These are phyloP conservation scores for Tinamus major DNA, from an alignment of 2,797 vertebrate species.

Conservation along the genomic window DNA sequence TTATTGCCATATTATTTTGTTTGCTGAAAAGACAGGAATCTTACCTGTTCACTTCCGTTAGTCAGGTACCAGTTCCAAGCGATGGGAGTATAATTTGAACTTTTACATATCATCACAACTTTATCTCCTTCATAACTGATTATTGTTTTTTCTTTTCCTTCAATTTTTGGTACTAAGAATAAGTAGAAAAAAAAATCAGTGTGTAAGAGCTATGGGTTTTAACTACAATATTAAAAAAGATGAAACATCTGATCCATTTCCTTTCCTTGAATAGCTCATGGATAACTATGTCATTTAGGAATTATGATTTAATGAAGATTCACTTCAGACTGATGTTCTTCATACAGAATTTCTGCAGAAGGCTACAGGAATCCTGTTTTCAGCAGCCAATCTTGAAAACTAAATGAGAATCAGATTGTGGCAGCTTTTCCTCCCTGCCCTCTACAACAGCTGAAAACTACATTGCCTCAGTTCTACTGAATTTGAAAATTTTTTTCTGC, in stretches of 20 bases:
- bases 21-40: not conserved
- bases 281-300: not conserved
- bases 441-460: not conserved
- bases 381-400: not conserved
- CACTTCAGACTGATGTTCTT: not conserved
- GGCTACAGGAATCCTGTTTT: not conserved
- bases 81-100: conserved; percentile 62
- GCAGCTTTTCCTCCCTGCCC: not conserved
- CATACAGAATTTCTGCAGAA: not conserved
- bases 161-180: conserved; percentile 82
- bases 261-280: not conserved
- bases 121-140: conserved; percentile 85
- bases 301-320: not conserved
- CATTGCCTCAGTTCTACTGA: not conserved
- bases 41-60: conserved; percentile 87
- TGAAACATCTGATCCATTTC: not conserved
- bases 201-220: not conserved
- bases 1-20: not conserved
- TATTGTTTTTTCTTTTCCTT: conserved; percentile 81
- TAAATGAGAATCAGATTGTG: not conserved
- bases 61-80: conserved; percentile 86
- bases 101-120: conserved; percentile 82
- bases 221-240: not conserved
- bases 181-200: conserved; percentile 3
- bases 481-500: not conserved